Evolutionary conservation across 2,888 invertebrate genomes (phyloP).

Genomic region (Drosophila atroscutellata): DNA sequence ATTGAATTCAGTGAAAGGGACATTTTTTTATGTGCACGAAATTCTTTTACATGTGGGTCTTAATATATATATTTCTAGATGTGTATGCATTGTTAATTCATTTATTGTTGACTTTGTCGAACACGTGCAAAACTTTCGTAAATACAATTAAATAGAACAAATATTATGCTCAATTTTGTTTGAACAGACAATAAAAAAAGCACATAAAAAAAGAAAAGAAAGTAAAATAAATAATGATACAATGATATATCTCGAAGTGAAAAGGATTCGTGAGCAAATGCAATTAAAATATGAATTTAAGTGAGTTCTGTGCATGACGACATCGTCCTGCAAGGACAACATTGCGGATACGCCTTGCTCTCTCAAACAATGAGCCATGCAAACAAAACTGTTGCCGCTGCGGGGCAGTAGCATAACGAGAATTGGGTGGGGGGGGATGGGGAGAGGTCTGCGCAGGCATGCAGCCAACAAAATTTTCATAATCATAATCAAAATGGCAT

Average conservation of each 20-base stretch:
- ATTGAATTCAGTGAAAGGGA: constrained; percentile 10
- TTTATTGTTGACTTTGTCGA: constrained; percentile 1
- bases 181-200: constrained; percentile 31
- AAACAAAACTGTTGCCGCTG: constrained; percentile 70
- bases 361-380: constrained; percentile 80
- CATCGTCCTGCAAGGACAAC: constrained; percentile 47
- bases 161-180: constrained; percentile 13
- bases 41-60: neutral
- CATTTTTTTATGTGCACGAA: neutral
- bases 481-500: constrained; percentile 82
- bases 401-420: constrained; percentile 31
- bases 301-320: constrained; percentile 56
- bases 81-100: neutral
- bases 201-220: constrained; percentile 18
- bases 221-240: neutral
- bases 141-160: constrained; percentile 32
- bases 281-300: constrained; percentile 78
- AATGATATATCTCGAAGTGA: constrained; percentile 20
- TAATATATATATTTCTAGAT: neutral
- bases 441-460: constrained; percentile 26
- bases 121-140: constrained; percentile 25
- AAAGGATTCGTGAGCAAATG: constrained; percentile 57
- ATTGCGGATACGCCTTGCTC: constrained; percentile 70
- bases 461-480: constrained; percentile 74
- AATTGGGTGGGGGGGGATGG: neutral